Conservation (phyloP, 2,797 vertebrate species). For the Nasua narica region DNA sequence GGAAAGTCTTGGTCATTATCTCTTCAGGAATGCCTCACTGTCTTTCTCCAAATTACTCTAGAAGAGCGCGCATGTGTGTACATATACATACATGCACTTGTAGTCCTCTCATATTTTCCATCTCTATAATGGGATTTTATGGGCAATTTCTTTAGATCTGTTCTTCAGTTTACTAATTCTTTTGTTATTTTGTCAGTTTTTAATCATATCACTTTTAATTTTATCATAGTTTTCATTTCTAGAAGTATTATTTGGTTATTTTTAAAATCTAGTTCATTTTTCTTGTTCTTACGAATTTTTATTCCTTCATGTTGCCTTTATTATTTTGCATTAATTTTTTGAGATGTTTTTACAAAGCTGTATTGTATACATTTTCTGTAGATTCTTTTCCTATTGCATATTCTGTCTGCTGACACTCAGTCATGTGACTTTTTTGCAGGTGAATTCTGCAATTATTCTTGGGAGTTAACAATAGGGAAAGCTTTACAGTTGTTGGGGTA, state of each 20-base stretch:
- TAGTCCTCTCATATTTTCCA: neutral
- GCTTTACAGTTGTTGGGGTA: neutral
- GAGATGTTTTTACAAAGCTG: neutral
- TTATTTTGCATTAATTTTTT: neutral
- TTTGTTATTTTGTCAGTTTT: neutral
- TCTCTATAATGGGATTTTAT: neutral
- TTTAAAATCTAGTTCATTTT: neutral
- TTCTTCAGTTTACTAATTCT: neutral
- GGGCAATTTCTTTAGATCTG: neutral
- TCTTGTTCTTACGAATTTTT: neutral
- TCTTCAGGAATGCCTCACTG: neutral
- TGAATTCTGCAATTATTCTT: neutral
- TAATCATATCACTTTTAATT: neutral
- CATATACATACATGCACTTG: neutral
- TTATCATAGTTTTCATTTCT: neutral
- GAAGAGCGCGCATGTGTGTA: neutral
- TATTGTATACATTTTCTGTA: neutral
- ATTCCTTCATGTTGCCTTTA: neutral
- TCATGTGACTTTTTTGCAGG: neutral
- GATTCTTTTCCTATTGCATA: neutral
- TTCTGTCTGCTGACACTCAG: neutral
- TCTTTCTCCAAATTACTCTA: neutral
- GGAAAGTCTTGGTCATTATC: neutral
- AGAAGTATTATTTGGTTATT: neutral
- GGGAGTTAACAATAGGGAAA: neutral